Evolutionary conservation across 2,113 vertebrate species (phyloP), one percentile per base, ranked within the genome.

Genomic region (Ivindomyrus marchei): DNA sequence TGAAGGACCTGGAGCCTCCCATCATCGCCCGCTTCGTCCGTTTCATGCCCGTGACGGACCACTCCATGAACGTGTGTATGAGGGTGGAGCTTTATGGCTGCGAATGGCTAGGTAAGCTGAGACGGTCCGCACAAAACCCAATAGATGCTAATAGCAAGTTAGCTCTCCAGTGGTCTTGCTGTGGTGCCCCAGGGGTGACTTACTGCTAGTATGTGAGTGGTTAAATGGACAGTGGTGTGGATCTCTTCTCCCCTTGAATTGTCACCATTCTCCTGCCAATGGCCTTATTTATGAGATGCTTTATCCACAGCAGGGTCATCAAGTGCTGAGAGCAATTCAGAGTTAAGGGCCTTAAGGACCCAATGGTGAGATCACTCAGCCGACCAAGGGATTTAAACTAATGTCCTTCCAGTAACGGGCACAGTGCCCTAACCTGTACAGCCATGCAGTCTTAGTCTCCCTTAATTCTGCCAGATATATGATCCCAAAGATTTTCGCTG

Each of bases 81-180:
- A 96, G 98, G 0, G 98, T 99, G 91, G 98, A 99, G 94, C 97
- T 99, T 21, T 99, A 99, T 0, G 98, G 98, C 93, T 99, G 98
- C 1, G 96, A 96, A 91, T 99, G 98, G 98, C 95, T 99, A 87
- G 98, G 98, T 99, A 94, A 92, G 97, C 93, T 58, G 24, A 17
- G 50, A n/a, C 15, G 10, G 3, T 17, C 24, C 8, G 4, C 47
- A 17, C n/a, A 50, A 15, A 87, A 52, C 21, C 46, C 24, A 50
- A 15, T 74, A 0, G 27, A 36, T 74, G 31, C 13, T 36, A 74
- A 74, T 11, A 15, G 11, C 66, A 74, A 11, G 9, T 5, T 80
- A 42, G 74, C 74, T 47, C 36, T n/a, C 45, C 42, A 47, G 0
- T 85, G 83, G 83, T 46, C 45, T 47, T 45, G 31, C 11, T 42